These are phyloP conservation scores for Agrotis puta DNA, from an alignment of 2,888 invertebrate species.

Conservation along the genomic window DNA sequence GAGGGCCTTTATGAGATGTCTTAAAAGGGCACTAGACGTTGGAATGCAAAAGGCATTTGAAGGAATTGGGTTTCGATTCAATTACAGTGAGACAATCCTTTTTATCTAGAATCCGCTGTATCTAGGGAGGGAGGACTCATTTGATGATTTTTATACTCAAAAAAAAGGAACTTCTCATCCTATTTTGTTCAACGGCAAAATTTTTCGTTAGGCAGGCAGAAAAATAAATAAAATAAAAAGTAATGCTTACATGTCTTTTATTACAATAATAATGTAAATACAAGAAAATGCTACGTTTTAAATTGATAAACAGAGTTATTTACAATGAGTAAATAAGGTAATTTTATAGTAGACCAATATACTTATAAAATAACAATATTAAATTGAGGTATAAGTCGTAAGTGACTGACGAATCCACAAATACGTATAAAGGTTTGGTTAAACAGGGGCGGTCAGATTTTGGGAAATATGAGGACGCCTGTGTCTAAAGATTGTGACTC, in stretches of 20 bases:
- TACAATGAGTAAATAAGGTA: constrained; percentile 61
- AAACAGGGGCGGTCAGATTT: too few relatives aligned
- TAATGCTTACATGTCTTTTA: constrained; percentile 59
- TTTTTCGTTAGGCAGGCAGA: neutral
- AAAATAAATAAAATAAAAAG: constrained; percentile 10
- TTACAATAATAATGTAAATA: constrained; percentile 59
- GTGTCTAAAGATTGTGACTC: constrained; percentile 1
- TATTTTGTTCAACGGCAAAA: neutral
- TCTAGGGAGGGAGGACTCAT: too few relatives aligned
- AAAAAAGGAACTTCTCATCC: too few relatives aligned
- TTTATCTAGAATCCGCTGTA: too few relatives aligned
- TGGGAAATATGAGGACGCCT: too few relatives aligned
- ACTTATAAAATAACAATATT: constrained; percentile 21
- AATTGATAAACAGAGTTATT: constrained; percentile 64
- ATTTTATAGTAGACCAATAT: constrained; percentile 47
- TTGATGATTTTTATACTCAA: too few relatives aligned
- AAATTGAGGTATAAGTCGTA: constrained; percentile 40
- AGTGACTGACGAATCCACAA: constrained; percentile 3
- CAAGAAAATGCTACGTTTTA: constrained; percentile 53
- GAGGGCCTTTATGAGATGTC: too few relatives aligned
- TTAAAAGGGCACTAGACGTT: too few relatives aligned
- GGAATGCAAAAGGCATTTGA: too few relatives aligned
- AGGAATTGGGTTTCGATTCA: too few relatives aligned
- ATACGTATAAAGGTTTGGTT: too few relatives aligned
- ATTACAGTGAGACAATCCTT: too few relatives aligned